A percentile compares a stretch with the other conserved stretches of the same genome.
Conservation (phyloP, 2,113 vertebrate genomes). For the Pterocles burchelli region DNA sequence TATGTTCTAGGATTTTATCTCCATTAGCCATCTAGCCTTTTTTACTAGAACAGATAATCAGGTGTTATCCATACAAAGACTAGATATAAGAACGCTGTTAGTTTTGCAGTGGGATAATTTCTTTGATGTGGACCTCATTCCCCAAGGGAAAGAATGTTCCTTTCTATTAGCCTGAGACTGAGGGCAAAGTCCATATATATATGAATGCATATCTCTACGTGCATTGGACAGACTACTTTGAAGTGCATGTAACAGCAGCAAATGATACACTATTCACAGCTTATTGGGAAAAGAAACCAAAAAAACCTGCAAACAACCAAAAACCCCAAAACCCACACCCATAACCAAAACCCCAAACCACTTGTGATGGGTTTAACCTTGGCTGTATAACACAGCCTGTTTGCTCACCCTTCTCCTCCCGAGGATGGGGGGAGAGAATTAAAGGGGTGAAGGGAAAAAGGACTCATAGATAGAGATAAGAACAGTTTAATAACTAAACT, state of each 20-base stretch:
- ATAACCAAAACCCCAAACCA: background rate
- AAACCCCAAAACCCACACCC: too few species aligned
- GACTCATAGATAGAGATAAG: too few species aligned
- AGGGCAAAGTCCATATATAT: background rate
- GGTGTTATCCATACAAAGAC: fast-evolving
- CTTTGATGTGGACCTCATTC: background rate
- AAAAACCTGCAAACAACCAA: background rate
- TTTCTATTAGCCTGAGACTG: too few species aligned
- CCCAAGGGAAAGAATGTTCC: too few species aligned
- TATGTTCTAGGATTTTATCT: background rate
- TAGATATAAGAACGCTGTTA: background rate
- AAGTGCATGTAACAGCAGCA: background rate
- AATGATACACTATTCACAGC: background rate
- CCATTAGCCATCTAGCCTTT: background rate
- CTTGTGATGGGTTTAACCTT: too few species aligned
- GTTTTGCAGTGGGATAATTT: background rate
- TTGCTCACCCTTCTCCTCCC: too few species aligned
- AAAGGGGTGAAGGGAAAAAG: too few species aligned
- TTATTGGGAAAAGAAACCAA: background rate
- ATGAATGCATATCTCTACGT: background rate
- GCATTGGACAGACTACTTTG: background rate
- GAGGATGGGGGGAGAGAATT: too few species aligned
- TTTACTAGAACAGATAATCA: background rate
- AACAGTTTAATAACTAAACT: too few species aligned
- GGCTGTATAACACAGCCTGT: too few species aligned